These are phyloP conservation scores for Rousettus madagascariensis DNA, from an alignment of 2,797 vertebrate genomes.

Conservation along the genomic window DNA sequence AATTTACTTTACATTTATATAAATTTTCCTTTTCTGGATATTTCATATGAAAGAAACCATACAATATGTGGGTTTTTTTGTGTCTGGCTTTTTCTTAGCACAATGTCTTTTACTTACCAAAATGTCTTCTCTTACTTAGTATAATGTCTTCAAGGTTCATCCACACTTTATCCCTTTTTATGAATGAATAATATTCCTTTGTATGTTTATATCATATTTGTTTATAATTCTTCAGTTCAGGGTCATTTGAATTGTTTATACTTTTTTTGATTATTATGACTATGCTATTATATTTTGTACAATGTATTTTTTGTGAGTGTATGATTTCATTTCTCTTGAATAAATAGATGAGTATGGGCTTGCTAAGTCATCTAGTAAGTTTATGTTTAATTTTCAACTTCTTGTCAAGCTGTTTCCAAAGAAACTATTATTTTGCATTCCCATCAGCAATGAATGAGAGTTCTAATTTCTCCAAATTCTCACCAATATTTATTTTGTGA, in stretches of 20 bases:
- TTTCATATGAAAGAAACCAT: background rate
- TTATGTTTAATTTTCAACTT: background rate
- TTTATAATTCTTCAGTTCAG: background rate
- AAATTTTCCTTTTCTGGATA: background rate
- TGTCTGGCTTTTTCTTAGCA: background rate
- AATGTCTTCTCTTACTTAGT: too few relatives aligned
- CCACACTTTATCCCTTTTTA: background rate
- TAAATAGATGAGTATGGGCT: background rate
- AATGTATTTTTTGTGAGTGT: background rate
- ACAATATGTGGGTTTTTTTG: background rate
- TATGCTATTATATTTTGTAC: background rate
- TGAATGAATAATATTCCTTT: background rate
- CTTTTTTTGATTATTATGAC: background rate
- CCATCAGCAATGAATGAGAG: background rate
- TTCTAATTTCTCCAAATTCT: background rate
- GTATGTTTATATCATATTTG: background rate
- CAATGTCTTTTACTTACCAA: too few relatives aligned
- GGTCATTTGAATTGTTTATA: background rate
- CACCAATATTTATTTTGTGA: background rate
- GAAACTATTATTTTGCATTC: background rate
- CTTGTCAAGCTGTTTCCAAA: background rate
- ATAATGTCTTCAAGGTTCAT: background rate
- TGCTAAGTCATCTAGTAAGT: background rate
- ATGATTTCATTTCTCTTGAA: background rate
- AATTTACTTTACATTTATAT: background rate